A percentile compares a stretch with the other conserved stretches of the same genome.
Conservation (phyloP, 2,797 vertebrate species). For the Lutjanus campechanus region DNA sequence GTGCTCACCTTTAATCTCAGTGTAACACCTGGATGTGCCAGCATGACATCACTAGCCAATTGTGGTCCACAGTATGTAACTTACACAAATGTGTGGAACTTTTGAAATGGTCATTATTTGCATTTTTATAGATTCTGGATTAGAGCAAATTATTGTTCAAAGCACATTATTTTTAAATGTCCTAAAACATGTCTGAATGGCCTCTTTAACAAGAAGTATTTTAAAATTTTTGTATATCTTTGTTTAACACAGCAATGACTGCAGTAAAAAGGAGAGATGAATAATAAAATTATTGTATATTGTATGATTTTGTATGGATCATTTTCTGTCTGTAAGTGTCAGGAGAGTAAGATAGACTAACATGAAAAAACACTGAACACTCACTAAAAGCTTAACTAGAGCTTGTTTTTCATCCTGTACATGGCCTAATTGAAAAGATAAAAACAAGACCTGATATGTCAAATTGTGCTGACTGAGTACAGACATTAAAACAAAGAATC, state of each 20-base stretch:
- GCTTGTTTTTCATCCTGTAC: constrained; percentile 9
- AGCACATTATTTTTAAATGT: background rate
- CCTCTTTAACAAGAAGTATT: background rate
- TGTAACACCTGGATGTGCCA: background rate
- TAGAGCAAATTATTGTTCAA: background rate
- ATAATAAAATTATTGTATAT: background rate
- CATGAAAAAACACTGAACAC: background rate
- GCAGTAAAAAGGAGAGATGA: background rate
- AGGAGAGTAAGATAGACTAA: too few relatives aligned
- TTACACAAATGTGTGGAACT: background rate
- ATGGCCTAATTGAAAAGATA: background rate
- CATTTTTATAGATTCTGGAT: too few relatives aligned
- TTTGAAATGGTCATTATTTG: background rate
- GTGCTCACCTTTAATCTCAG: background rate
- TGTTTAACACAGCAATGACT: background rate
- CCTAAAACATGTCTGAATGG: background rate
- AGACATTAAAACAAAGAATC: background rate
- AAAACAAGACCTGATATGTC: constrained; percentile 6
- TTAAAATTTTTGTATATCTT: background rate
- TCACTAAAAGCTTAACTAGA: background rate
- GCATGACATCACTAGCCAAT: background rate
- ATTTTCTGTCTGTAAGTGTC: background rate
- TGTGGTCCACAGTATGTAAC: too few relatives aligned
- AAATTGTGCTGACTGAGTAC: constrained; percentile 1
- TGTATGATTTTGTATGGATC: background rate